Conservation (phyloP, 2,888 invertebrate species). For the Xanthostigma xanthostigma region DNA sequence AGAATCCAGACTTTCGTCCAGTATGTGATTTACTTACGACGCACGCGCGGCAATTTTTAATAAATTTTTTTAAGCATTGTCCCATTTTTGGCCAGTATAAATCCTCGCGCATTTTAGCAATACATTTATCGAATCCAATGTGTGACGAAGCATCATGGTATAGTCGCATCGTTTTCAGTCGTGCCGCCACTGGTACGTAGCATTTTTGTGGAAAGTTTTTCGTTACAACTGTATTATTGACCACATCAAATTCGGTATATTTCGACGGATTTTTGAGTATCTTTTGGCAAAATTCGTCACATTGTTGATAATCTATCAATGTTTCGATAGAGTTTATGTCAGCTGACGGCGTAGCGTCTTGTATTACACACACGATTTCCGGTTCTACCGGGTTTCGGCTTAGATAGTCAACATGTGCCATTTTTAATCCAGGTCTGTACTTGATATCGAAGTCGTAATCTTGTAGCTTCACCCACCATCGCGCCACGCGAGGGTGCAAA, state of each 20-base stretch:
- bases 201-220: slow-evolving; percentile 2
- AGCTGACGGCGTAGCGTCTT: too few relatives aligned
- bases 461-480: slow-evolving; percentile 16
- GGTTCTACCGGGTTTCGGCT: slow-evolving; percentile 10
- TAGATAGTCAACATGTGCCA: slow-evolving; percentile 15
- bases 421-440: slow-evolving; percentile 14
- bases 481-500: slow-evolving; percentile 12
- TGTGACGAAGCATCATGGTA: slow-evolving; percentile 10
- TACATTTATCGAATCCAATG: slow-evolving; percentile 10
- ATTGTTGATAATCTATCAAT: background rate
- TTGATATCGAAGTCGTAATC: slow-evolving; percentile 15
- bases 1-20: slow-evolving; percentile 10
- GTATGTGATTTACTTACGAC: slow-evolving; percentile 15
- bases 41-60: slow-evolving; percentile 8
- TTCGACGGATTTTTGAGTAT: background rate
- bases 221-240: background rate
- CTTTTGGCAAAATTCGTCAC: background rate
- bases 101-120: slow-evolving; percentile 5
- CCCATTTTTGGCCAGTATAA: slow-evolving; percentile 8
- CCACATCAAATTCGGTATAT: slow-evolving; percentile 1
- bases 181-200: slow-evolving; percentile 8
- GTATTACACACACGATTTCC: too few relatives aligned
- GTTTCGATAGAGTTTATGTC: background rate
- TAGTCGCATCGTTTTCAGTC: slow-evolving; percentile 5
- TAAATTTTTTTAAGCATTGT: slow-evolving; percentile 9